These are phyloP conservation scores for Dusona sp. DNA, from an alignment of 2,888 invertebrate species.

Conservation along the genomic window DNA sequence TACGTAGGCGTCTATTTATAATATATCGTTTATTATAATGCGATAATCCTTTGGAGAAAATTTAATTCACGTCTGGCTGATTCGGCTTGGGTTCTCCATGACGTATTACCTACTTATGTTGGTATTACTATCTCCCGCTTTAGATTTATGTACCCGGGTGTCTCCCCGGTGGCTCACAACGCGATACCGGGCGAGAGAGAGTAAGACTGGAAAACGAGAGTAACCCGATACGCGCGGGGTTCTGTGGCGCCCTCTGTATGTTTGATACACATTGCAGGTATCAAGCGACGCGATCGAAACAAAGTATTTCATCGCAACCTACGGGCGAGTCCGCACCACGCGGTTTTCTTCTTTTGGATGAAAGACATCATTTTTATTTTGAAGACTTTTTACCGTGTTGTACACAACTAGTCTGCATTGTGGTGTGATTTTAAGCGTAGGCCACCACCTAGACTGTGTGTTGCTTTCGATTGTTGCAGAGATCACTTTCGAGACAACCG, in stretches of 20 bases:
- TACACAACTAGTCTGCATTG: constrained; percentile 52
- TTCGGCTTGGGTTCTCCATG: constrained; percentile 55
- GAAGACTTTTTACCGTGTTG: constrained; percentile 8
- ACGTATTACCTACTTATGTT: constrained; percentile 62
- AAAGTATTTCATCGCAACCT: constrained; percentile 65
- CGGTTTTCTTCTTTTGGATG: constrained; percentile 38
- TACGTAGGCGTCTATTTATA: background rate
- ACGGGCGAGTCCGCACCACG: constrained; percentile 49
- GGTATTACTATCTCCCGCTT: constrained; percentile 55
- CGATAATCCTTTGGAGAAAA: constrained; percentile 60
- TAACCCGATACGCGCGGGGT: constrained; percentile 59
- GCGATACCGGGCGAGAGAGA: constrained; percentile 31
- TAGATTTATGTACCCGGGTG: constrained; percentile 61
- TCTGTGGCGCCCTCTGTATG: constrained; percentile 49
- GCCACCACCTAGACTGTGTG: constrained; percentile 34
- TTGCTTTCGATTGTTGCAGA: constrained; percentile 25
- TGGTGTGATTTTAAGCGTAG: constrained; percentile 65
- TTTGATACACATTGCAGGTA: constrained; percentile 49
- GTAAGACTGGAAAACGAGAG: constrained; percentile 59
- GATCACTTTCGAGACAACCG: constrained; percentile 9
- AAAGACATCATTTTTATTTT: constrained; percentile 7
- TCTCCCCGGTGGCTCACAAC: constrained; percentile 49
- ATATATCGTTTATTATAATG: constrained; percentile 41
- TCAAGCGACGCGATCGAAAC: constrained; percentile 57
- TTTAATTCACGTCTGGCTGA: constrained; percentile 56